phyloP scores from a whole-genome alignment of 2,113 vertebrate genomes.

The Eurystomus gularis region DNA sequence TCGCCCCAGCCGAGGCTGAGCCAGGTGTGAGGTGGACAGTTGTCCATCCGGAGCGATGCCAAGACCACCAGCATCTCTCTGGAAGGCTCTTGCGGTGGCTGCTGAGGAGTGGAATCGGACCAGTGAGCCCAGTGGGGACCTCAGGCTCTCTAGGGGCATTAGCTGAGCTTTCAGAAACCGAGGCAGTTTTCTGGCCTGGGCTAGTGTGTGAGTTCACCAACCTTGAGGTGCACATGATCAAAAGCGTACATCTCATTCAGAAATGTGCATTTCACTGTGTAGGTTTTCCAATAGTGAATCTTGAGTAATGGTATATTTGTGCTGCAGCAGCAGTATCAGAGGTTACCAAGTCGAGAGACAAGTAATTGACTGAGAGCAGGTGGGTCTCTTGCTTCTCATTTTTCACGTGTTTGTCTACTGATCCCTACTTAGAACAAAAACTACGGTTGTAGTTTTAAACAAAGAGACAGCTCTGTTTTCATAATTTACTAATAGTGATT shows the following conservation, averaged over 20 bases:
- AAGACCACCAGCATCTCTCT: conserved; percentile 34
- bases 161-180: background rate
- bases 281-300: background rate
- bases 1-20: background rate
- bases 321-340: background rate
- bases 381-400: background rate
- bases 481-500: background rate
- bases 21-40: conserved; percentile 45
- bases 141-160: background rate
- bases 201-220: background rate
- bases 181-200: fast-evolving
- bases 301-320: background rate
- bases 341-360: background rate
- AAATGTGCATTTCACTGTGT: background rate
- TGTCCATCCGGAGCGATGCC: conserved; percentile 1
- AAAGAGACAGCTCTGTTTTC: background rate
- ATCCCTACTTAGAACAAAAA: background rate
- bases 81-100: background rate
- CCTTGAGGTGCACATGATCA: background rate
- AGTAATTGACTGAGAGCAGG: background rate
- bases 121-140: background rate
- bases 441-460: background rate
- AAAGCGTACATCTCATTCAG: fast-evolving
- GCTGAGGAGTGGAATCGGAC: background rate
- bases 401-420: background rate